Percentiles rank a stretch among this genome's conserved stretches.
Conservation (phyloP, 2,888 invertebrate species). For the Drosophila algonquin region DNA sequence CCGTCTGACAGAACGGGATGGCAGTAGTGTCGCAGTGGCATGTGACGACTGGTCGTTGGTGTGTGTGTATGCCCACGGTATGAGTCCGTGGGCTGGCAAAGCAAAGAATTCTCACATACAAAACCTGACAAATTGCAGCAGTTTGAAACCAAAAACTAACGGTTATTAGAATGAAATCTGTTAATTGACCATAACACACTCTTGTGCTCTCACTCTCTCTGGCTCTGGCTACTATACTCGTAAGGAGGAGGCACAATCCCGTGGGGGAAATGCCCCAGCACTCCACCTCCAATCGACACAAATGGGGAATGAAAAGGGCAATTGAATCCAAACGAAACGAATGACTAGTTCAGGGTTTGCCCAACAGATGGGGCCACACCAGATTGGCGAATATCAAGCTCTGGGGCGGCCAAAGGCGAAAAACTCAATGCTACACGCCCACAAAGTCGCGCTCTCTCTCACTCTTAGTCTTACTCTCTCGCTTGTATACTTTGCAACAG, state of each 20-base stretch:
- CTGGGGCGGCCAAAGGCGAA: conserved; percentile 45
- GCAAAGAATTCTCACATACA: conserved; percentile 35
- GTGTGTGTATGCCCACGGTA: conserved; percentile 22
- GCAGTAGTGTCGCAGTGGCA: conserved; percentile 55
- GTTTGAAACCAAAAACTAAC: conserved; percentile 38
- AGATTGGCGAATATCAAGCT: conserved; percentile 11
- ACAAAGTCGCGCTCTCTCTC: conserved; percentile 52
- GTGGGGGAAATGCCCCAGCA: background rate
- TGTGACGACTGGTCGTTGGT: conserved; percentile 65
- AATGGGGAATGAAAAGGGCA: conserved; percentile 11
- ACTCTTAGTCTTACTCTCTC: conserved; percentile 21
- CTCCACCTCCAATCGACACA: background rate
- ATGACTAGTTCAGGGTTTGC: conserved; percentile 33
- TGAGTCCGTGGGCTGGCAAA: conserved; percentile 27
- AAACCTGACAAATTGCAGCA: conserved; percentile 46
- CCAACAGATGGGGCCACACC: conserved; percentile 58
- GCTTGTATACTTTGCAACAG: conserved; percentile 28
- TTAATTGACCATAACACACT: conserved; percentile 14
- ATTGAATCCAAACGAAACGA: conserved; percentile 16
- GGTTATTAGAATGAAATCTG: conserved; percentile 28
- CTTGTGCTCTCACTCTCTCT: background rate
- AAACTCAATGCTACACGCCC: conserved; percentile 60
- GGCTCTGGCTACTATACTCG: background rate
- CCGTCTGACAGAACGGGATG: conserved; percentile 62
- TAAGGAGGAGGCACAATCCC: background rate